phyloP scores from a whole-genome alignment of 1,140 invertebrate species.

The Meloidogyne hapla region DNA sequence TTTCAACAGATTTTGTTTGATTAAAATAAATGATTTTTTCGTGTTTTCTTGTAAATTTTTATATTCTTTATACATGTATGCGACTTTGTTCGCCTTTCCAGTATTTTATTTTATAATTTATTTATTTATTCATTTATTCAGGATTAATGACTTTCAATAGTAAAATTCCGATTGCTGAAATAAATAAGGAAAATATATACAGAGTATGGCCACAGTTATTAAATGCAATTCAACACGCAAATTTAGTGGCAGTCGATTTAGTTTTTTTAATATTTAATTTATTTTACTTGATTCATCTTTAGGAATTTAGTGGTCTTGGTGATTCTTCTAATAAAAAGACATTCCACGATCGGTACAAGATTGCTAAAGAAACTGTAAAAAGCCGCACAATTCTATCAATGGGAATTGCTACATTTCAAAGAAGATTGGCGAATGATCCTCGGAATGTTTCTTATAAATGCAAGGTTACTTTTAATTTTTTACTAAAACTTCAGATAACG shows the following conservation, averaged over 20 bases:
- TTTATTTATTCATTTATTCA: neutral
- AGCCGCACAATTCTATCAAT: conserved; percentile 32
- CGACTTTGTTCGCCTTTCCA: no score
- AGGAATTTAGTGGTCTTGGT: conserved; percentile 41
- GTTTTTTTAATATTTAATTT: conserved; percentile 33
- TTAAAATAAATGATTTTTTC: neutral
- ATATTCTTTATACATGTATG: neutral
- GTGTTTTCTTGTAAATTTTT: no score
- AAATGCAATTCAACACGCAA: conserved; percentile 16
- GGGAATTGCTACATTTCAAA: conserved; percentile 37
- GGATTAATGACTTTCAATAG: neutral
- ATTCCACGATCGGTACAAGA: conserved; percentile 29
- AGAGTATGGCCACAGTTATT: conserved; percentile 31
- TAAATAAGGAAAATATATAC: conserved; percentile 32
- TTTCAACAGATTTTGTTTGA: neutral
- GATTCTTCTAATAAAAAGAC: neutral
- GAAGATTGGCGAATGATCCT: neutral
- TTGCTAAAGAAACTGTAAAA: conserved; percentile 14
- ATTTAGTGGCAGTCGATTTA: conserved; percentile 33
- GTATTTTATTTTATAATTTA: conserved; percentile 13
- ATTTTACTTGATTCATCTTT: conserved; percentile 5
- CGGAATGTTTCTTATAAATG: conserved; percentile 24
- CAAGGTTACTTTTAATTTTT: conserved; percentile 17
- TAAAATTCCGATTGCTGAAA: conserved; percentile 27
- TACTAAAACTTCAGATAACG: neutral